phyloP scores from a whole-genome alignment of 2,888 invertebrate genomes.

The Epistrophella euchroma region DNA sequence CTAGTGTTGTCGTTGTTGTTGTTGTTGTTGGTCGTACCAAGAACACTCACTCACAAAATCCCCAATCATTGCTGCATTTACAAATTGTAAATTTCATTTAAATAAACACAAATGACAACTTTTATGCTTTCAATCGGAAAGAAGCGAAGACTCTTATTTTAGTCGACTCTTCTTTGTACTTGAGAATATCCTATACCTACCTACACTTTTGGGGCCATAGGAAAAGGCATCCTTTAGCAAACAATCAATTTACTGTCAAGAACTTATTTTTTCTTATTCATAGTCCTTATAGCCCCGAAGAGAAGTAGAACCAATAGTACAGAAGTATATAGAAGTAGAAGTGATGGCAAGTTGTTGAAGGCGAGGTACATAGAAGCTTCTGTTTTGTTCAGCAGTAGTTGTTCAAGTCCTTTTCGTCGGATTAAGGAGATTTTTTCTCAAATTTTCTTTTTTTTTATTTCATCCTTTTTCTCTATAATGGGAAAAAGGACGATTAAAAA shows the following conservation, averaged over 20 bases:
- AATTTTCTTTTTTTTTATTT: constrained; percentile 25
- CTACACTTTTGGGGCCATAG: not conserved
- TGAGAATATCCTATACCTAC: not conserved
- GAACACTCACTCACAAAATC: not conserved
- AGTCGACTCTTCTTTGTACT: constrained; percentile 5
- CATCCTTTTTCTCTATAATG: constrained; percentile 27
- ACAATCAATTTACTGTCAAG: constrained; percentile 76
- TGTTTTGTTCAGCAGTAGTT: constrained; percentile 62
- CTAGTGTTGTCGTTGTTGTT: not conserved
- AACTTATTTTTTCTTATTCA: constrained; percentile 61
- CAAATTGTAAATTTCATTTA: constrained; percentile 69
- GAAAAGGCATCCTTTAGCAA: constrained; percentile 68
- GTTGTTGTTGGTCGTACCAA: not conserved
- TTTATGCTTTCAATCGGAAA: constrained; percentile 66
- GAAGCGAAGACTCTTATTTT: constrained; percentile 38
- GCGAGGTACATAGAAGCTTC: constrained; percentile 56
- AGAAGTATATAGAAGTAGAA: not conserved
- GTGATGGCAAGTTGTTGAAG: not conserved
- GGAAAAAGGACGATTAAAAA: constrained; percentile 36
- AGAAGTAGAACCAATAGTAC: constrained; percentile 9
- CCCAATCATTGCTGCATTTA: constrained; percentile 62
- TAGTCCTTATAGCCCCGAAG: constrained; percentile 32
- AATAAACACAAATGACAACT: constrained; percentile 71
- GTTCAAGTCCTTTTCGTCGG: constrained; percentile 59
- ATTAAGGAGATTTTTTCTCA: constrained; percentile 65